These are phyloP conservation scores for Diacarnus erythraeanus DNA, from an alignment of 37 sponge, comb jelly and placozoan species.

Conservation along the genomic window DNA sequence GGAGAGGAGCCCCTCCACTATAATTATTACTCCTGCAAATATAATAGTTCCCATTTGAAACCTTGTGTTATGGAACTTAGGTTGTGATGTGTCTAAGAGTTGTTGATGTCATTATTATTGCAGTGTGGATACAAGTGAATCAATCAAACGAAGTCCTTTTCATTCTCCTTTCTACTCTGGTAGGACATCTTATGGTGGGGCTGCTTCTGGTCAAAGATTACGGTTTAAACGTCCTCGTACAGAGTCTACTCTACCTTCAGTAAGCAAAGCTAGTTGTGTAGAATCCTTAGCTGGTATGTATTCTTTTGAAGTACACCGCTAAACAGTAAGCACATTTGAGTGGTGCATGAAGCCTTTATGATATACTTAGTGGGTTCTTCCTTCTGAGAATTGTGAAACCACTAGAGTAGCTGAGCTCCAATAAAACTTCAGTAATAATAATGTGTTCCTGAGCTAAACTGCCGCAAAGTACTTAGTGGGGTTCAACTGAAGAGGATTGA, in stretches of 20 bases:
- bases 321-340: too few species aligned
- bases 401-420: too few species aligned
- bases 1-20: background rate
- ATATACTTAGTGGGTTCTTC: too few species aligned
- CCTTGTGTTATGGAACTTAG: background rate
- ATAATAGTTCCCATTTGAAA: background rate
- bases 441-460: too few species aligned
- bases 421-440: too few species aligned
- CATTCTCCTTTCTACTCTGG: conserved; percentile 81
- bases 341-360: too few species aligned
- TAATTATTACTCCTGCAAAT: background rate
- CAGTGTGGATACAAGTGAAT: conserved; percentile 15
- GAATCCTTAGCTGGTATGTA: too few species aligned
- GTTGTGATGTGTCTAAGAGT: background rate
- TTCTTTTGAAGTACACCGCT: too few species aligned
- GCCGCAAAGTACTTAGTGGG: too few species aligned
- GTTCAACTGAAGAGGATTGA: too few species aligned
- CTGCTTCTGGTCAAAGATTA: conserved; percentile 27
- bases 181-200: conserved; percentile 61
- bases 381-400: too few species aligned
- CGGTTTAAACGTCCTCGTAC: conserved; percentile 34
- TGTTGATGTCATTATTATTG: background rate
- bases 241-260: conserved; percentile 31
- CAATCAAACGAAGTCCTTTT: conserved; percentile 67
- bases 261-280: too few species aligned